These are phyloP conservation scores for Allacma fusca DNA, from an alignment of 2,888 invertebrate genomes.

Conservation along the genomic window DNA sequence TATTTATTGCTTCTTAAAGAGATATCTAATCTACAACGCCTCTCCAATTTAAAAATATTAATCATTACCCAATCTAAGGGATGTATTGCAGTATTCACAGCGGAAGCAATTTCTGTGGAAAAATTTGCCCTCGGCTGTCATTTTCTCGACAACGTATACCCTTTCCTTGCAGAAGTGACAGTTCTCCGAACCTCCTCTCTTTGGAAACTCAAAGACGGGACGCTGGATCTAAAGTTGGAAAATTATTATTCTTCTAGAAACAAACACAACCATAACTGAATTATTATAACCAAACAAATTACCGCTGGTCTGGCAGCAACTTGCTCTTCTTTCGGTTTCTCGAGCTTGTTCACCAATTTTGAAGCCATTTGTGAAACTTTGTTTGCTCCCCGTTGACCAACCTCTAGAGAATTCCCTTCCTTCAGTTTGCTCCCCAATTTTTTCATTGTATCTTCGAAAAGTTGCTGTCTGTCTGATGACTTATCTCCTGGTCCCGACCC, in stretches of 20 bases:
- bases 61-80: conserved; percentile 75
- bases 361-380: conserved; percentile 90
- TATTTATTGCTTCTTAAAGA: no score
- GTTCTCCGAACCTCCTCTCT: conserved; percentile 75
- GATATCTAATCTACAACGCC: no score
- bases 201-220: conserved; percentile 66
- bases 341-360: conserved; percentile 65
- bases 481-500: conserved; percentile 69
- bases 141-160: conserved; percentile 92
- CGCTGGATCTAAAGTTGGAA: conserved; percentile 44
- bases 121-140: conserved; percentile 87
- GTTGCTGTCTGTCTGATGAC: conserved; percentile 73
- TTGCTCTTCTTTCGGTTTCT: conserved; percentile 66
- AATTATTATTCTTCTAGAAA: not conserved
- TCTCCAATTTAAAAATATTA: conserved; percentile 10
- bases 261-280: no score
- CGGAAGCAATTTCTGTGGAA: conserved; percentile 93
- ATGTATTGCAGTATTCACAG: conserved; percentile 89
- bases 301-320: conserved; percentile 63
- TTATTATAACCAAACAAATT: conserved; percentile 63
- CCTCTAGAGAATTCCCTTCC: conserved; percentile 77
- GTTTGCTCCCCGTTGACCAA: conserved; percentile 72
- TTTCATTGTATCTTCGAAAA: conserved; percentile 77
- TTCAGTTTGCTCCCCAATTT: conserved; percentile 76
- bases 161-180: conserved; percentile 90